Percentiles rank a stretch among this genome's conserved stretches.
These are phyloP conservation scores for Pantherophis alleghaniensis DNA, from an alignment of 2,797 vertebrate species.

Conservation along the genomic window DNA sequence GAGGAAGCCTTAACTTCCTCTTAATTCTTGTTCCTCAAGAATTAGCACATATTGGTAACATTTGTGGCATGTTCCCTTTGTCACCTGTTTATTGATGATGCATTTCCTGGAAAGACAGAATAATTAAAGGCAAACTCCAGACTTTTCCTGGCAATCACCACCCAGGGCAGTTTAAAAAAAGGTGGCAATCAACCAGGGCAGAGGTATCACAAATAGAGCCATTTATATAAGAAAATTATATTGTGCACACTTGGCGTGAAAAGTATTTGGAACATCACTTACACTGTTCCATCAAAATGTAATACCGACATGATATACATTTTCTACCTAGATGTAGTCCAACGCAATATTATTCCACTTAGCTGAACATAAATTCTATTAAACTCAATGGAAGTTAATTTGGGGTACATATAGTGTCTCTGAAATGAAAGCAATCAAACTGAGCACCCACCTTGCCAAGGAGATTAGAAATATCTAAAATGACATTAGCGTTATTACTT, in stretches of 20 bases:
- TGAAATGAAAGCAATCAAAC: neutral
- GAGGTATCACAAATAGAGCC: neutral
- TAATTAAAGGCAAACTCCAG: neutral
- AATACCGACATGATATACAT: neutral
- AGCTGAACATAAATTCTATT: neutral
- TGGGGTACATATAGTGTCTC: neutral
- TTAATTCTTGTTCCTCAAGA: neutral
- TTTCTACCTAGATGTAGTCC: neutral
- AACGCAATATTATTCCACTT: neutral
- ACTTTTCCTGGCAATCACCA: neutral
- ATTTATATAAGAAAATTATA: neutral
- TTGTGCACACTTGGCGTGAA: neutral
- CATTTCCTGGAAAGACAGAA: neutral
- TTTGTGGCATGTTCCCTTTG: neutral
- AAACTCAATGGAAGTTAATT: neutral
- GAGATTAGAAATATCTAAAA: neutral
- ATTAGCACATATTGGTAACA: neutral
- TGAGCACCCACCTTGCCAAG: neutral
- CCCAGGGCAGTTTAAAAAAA: neutral
- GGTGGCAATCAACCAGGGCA: neutral
- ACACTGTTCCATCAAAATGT: neutral
- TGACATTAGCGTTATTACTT: neutral
- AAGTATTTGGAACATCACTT: neutral
- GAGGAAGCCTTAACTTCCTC: neutral
- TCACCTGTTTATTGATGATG: neutral